phyloP scores from a whole-genome alignment of 2,113 vertebrate genomes.

The Camarhynchus parvulus region DNA sequence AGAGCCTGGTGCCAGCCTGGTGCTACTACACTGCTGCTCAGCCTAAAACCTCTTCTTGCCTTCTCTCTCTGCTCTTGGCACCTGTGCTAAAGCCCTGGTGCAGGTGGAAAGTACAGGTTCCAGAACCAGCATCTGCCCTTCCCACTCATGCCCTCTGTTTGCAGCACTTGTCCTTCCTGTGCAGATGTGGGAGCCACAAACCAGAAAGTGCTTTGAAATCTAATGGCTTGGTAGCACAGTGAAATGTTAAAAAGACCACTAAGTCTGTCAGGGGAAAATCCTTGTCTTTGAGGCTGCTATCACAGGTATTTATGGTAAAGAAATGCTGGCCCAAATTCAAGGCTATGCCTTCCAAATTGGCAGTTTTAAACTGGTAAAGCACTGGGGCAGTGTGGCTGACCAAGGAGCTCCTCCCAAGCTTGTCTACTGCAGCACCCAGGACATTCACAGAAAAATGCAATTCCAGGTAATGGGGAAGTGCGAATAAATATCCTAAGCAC shows the following conservation, averaged over 20 bases:
- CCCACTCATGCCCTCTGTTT: neutral
- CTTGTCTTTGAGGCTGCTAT: neutral
- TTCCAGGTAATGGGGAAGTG: neutral
- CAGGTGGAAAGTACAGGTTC: neutral
- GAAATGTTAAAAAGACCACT: neutral
- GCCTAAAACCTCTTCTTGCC: neutral
- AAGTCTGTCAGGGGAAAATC: neutral
- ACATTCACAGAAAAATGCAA: neutral
- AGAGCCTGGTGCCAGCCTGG: neutral
- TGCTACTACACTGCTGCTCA: neutral
- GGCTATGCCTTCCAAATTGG: neutral
- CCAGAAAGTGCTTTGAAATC: neutral
- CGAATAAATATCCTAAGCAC: neutral
- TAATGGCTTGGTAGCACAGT: neutral
- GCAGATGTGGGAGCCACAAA: neutral
- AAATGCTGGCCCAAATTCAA: neutral
- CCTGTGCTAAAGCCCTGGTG: neutral
- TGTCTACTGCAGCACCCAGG: neutral
- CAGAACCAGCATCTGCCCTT: rapidly evolving
- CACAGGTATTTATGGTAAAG: neutral
- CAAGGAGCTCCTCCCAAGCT: neutral
- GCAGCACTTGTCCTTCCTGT: neutral
- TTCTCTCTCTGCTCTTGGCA: neutral
- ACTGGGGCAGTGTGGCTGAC: neutral
- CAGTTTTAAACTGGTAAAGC: neutral